A percentile compares a stretch with the other conserved stretches of the same genome.
These are phyloP conservation scores for Psophia crepitans DNA, from an alignment of 2,113 vertebrate genomes.

Conservation along the genomic window DNA sequence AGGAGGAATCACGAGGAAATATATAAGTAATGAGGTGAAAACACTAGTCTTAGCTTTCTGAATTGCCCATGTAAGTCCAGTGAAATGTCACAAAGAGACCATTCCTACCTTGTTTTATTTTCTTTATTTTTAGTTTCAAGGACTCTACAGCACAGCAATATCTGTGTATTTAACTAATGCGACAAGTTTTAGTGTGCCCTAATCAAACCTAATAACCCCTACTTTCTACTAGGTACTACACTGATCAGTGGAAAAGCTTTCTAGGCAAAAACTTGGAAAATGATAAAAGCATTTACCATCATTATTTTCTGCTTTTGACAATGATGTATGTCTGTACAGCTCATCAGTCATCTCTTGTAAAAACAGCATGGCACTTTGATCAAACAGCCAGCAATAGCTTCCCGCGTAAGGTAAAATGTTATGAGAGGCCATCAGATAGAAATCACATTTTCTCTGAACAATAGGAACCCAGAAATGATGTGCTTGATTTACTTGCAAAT, in stretches of 20 bases:
- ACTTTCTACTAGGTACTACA: slow-evolving; percentile 48
- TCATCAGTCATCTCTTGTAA: slow-evolving; percentile 74
- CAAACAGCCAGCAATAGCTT: slow-evolving; percentile 71
- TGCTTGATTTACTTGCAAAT: slow-evolving; percentile 74
- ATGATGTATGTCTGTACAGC: slow-evolving; percentile 66
- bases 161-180: slow-evolving; percentile 58
- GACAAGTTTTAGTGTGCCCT: slow-evolving; percentile 56
- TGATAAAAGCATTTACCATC: slow-evolving; percentile 69
- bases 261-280: slow-evolving; percentile 69
- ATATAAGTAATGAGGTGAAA: slow-evolving; percentile 20
- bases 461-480: slow-evolving; percentile 66
- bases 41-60: neutral
- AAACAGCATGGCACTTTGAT: slow-evolving; percentile 68
- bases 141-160: neutral
- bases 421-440: slow-evolving; percentile 62
- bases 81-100: slow-evolving; percentile 27
- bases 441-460: slow-evolving; percentile 70
- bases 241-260: slow-evolving; percentile 71
- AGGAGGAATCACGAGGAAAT: neutral
- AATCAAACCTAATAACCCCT: slow-evolving; percentile 61
- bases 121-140: neutral
- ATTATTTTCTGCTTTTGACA: slow-evolving; percentile 64
- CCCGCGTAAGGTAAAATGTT: slow-evolving; percentile 62
- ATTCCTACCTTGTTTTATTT: neutral
- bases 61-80: neutral